Conservation (phyloP, 35 echinoderm and acorn worm genomes). For the Heliocidaris tuberculata region DNA sequence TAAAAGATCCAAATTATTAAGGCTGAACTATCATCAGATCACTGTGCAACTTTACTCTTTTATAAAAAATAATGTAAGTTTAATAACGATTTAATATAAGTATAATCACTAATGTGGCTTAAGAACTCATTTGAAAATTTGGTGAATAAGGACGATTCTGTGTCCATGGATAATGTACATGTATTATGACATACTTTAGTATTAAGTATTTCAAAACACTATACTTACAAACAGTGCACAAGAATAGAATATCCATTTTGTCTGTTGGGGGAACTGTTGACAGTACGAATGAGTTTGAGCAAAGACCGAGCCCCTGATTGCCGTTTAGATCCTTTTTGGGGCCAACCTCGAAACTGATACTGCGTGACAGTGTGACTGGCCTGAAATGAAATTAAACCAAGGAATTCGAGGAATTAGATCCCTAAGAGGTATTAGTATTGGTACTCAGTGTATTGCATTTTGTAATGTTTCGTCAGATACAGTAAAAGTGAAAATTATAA, state of each 20-base stretch:
- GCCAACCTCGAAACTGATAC: conserved; percentile 60
- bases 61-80: too few species aligned
- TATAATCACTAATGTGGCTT: too few species aligned
- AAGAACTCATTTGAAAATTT: too few species aligned
- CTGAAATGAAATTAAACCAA: not conserved
- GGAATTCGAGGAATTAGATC: not conserved
- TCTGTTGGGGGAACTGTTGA: not conserved
- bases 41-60: too few species aligned
- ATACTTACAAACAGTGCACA: conserved; percentile 15
- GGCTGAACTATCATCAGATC: too few species aligned
- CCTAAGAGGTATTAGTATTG: not conserved
- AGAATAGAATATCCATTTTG: not conserved
- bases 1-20: too few species aligned
- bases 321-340: not conserved
- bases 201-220: not conserved
- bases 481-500: too few species aligned
- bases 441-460: not conserved
- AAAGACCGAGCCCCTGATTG: not conserved
- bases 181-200: not conserved
- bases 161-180: not conserved
- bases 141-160: not conserved
- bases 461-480: not conserved
- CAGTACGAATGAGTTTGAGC: not conserved
- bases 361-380: conserved; percentile 26
- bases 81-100: too few species aligned